Evolutionary conservation across 2,113 vertebrate genomes (phyloP), one percentile per base, ranked within the genome.

Genomic region (Haemorhous mexicanus): DNA sequence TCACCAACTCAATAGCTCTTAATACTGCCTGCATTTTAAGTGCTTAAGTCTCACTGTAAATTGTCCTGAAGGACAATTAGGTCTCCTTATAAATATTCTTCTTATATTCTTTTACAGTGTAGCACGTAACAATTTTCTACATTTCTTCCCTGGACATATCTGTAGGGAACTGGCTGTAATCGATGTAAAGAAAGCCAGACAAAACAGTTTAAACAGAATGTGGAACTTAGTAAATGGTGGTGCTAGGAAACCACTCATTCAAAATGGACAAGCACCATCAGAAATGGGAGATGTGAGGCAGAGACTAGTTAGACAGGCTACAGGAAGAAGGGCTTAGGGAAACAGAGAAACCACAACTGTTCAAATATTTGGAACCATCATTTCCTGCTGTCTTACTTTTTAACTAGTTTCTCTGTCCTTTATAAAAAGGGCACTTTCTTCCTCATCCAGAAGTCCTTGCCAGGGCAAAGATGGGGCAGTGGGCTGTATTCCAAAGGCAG

Each of bases 381-480:
- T 30, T 58, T 13, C 16, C 6, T 30, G 5, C 20, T 24, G 3
- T 30, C 10, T 24, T 20, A 13, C 3, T 30, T 30, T 75, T 30
- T 13, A 58, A 35, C 1, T 28, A n/a, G 8, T 30, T 41, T 66
- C 43, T n/a, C 3, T 8, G 10, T 13, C 10, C 30, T 22, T n/a
- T 28, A 8, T 79, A 93, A 82, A 83, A 93, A 90, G 6, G 41
- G 21, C 5, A 33, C 9, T 41, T 50, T 41, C 37, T 53, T 72
- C 37, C 50, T 19, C 50, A 33, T 26, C 11, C 37, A 33, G 8
- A 55, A 53, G 22, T 37, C 11, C 20, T 6, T 0, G 0, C 3
- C 27, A 11, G 11, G 14, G 11, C 2, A 47, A 47, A 75, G 10
- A 7, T 5, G 7, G 20, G 11, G 5, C 19, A 23, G 6, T 30